Percentiles rank a stretch among this genome's conserved stretches.
These are phyloP conservation scores for Coilia nasus DNA, from an alignment of 2,797 vertebrate species.

Conservation along the genomic window DNA sequence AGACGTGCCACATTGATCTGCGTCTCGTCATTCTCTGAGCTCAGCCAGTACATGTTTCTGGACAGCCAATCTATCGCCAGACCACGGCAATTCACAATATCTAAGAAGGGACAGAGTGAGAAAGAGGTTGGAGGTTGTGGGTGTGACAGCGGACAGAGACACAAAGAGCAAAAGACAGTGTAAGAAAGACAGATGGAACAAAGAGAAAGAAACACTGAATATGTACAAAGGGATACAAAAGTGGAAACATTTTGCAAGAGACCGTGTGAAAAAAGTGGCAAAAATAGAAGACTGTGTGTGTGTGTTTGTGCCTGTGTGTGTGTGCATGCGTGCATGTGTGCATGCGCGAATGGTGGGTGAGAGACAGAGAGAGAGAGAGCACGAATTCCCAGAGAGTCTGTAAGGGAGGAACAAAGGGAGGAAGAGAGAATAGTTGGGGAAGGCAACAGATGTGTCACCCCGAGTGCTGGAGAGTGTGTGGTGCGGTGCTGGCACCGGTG, in stretches of 20 bases:
- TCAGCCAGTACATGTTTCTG: conserved; percentile 98
- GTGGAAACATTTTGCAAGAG: background rate
- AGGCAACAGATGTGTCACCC: conserved; percentile 7
- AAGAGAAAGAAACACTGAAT: background rate
- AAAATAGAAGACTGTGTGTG: background rate
- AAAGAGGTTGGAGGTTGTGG: background rate
- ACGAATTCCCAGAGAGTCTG: background rate
- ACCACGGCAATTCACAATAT: conserved; percentile 93
- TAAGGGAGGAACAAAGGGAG: background rate
- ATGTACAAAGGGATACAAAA: background rate
- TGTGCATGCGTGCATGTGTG: too few species aligned
- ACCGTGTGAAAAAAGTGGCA: background rate
- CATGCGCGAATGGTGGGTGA: too few species aligned
- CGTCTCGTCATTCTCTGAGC: conserved; percentile 97
- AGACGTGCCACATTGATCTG: conserved; percentile 97
- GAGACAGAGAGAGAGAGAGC: background rate
- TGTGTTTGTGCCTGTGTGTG: background rate
- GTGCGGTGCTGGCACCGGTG: background rate
- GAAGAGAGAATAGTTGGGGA: background rate
- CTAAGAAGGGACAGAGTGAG: conserved; percentile 65
- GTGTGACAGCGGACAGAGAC: background rate
- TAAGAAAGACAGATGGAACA: background rate
- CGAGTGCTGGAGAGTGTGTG: background rate
- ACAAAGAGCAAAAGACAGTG: background rate
- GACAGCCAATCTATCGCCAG: conserved; percentile 97